Conservation (phyloP, 2,888 invertebrate species). For the Frankliniella fusca region DNA sequence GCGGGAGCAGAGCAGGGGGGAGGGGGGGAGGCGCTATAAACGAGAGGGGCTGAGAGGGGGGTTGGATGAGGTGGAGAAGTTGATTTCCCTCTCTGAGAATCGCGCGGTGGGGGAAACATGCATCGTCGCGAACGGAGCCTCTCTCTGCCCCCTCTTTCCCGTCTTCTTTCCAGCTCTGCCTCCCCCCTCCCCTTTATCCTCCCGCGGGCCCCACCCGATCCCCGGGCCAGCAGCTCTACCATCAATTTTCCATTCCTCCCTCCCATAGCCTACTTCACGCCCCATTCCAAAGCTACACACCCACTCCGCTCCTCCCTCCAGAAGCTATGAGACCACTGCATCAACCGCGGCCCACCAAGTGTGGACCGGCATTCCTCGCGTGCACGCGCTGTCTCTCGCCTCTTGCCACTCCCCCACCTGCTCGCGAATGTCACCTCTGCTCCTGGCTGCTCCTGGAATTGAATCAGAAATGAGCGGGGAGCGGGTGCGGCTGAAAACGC, state of each 20-base stretch:
- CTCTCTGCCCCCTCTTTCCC: not conserved
- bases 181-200: too few relatives aligned
- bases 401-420: too few relatives aligned
- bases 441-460: too few relatives aligned
- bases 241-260: not conserved
- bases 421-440: too few relatives aligned
- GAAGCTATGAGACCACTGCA: too few relatives aligned
- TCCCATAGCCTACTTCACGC: not conserved
- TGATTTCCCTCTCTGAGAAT: not conserved
- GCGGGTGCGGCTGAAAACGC: too few relatives aligned
- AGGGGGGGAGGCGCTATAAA: not conserved
- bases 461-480: too few relatives aligned
- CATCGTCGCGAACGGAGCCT: not conserved
- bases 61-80: not conserved
- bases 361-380: not conserved
- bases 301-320: too few relatives aligned
- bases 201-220: too few relatives aligned
- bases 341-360: not conserved
- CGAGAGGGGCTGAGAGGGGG: too few relatives aligned
- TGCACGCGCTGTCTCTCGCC: not conserved
- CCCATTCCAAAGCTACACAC: not conserved
- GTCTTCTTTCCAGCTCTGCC: too few relatives aligned
- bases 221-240: not conserved
- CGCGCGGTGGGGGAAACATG: not conserved
- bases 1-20: not conserved